These are phyloP conservation scores for Clarias gariepinus DNA, from an alignment of 2,113 vertebrate species.

Conservation along the genomic window DNA sequence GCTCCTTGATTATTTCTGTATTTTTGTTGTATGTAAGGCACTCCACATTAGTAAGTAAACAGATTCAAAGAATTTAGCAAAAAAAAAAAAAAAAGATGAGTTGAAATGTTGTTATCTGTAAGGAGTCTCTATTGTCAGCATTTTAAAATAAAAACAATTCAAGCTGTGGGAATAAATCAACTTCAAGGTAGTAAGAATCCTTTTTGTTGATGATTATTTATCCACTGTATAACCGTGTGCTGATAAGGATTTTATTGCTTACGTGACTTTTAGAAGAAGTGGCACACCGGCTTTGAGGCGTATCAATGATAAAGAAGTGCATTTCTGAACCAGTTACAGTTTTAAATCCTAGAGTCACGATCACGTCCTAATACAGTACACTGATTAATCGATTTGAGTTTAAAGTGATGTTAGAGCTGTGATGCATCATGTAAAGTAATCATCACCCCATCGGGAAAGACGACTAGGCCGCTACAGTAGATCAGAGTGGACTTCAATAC, in stretches of 20 bases:
- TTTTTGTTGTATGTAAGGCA: neutral
- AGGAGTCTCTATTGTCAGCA: neutral
- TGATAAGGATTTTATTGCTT: neutral
- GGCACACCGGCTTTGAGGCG: neutral
- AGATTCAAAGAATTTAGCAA: neutral
- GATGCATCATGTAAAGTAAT: neutral
- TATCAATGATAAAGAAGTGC: neutral
- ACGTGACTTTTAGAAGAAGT: neutral
- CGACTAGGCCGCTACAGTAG: neutral
- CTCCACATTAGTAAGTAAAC: neutral
- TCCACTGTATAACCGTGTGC: neutral
- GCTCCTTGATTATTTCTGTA: neutral
- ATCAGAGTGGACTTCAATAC: neutral
- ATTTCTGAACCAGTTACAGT: neutral
- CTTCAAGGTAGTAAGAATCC: neutral
- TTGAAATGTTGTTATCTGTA: neutral
- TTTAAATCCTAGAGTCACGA: neutral
- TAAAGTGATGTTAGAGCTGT: neutral
- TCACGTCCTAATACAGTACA: neutral
- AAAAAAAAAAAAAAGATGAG: neutral
- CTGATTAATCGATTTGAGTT: neutral
- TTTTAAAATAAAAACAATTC: neutral
- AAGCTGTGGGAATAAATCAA: neutral
- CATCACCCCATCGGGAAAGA: neutral
- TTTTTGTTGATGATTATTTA: neutral